Conservation (phyloP, 2,888 invertebrate species). For the Drosophila mimica region DNA sequence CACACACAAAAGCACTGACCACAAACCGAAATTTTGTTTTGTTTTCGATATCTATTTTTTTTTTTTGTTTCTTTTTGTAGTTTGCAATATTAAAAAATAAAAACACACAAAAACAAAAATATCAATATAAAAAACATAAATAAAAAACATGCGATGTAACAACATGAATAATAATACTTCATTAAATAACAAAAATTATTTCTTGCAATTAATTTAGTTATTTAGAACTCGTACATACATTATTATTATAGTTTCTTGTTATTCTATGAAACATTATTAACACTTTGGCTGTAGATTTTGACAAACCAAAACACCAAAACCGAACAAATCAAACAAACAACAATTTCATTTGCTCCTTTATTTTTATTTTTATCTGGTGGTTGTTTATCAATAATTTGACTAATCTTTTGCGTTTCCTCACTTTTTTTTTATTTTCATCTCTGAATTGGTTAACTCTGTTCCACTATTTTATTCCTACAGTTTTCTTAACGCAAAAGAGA, state of each 20-base stretch:
- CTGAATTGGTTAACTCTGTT: conserved; percentile 54
- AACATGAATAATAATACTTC: conserved; percentile 50
- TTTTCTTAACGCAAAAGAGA: conserved; percentile 52
- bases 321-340: conserved; percentile 47
- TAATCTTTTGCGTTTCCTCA: conserved; percentile 73
- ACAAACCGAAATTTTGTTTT: conserved; percentile 72
- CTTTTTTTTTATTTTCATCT: conserved; percentile 14
- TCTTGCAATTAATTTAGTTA: conserved; percentile 56
- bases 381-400: conserved; percentile 70
- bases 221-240: conserved; percentile 34
- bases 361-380: conserved; percentile 62
- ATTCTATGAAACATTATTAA: conserved; percentile 67
- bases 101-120: conserved; percentile 21
- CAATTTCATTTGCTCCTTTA: conserved; percentile 56
- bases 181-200: conserved; percentile 53
- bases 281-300: conserved; percentile 82
- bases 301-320: conserved; percentile 58
- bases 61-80: conserved; percentile 67
- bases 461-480: conserved; percentile 35
- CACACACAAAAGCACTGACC: conserved; percentile 37
- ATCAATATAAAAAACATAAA: conserved; percentile 23
- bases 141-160: conserved; percentile 36
- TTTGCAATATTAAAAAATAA: conserved; percentile 54
- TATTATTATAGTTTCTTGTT: conserved; percentile 43
- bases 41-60: conserved; percentile 59